Evolutionary conservation across 2,888 invertebrate species (phyloP).

Genomic region (Polyommatus icarus): DNA sequence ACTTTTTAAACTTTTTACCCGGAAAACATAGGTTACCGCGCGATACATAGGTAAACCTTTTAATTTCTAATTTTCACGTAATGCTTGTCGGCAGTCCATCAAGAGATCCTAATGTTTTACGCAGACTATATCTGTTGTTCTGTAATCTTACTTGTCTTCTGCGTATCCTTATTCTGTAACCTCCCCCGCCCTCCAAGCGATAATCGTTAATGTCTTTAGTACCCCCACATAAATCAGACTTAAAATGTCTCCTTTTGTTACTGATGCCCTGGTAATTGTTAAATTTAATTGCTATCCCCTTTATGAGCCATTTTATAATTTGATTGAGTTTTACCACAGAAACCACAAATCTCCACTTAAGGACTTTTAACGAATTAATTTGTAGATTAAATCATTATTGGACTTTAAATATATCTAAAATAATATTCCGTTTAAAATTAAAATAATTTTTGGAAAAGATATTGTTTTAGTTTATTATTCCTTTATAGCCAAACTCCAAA

Average conservation of each 20-base stretch:
- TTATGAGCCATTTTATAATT: slow-evolving; percentile 12
- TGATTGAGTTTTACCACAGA: background rate
- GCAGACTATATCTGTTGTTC: too few species aligned
- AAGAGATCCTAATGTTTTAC: too few species aligned
- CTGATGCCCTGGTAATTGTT: slow-evolving; percentile 22
- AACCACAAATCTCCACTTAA: background rate
- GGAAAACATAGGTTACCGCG: too few species aligned
- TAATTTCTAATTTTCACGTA: too few species aligned
- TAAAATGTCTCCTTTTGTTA: slow-evolving; percentile 29
- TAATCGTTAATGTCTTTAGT: slow-evolving; percentile 30
- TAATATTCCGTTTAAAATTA: too few species aligned
- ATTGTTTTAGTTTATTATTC: too few species aligned
- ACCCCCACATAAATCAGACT: slow-evolving; percentile 21
- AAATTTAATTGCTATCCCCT: background rate
- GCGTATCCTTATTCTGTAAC: background rate
- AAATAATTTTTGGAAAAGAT: too few species aligned
- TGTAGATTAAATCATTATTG: background rate
- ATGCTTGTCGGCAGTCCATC: too few species aligned
- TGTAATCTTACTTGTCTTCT: background rate
- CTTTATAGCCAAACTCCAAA: too few species aligned
- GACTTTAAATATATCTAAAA: too few species aligned
- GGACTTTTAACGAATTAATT: background rate
- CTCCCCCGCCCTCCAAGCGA: background rate
- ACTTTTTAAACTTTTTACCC: too few species aligned
- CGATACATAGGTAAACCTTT: too few species aligned